Evolutionary conservation across 2,113 vertebrate species (phyloP).

Genomic region (Athene cunicularia): DNA sequence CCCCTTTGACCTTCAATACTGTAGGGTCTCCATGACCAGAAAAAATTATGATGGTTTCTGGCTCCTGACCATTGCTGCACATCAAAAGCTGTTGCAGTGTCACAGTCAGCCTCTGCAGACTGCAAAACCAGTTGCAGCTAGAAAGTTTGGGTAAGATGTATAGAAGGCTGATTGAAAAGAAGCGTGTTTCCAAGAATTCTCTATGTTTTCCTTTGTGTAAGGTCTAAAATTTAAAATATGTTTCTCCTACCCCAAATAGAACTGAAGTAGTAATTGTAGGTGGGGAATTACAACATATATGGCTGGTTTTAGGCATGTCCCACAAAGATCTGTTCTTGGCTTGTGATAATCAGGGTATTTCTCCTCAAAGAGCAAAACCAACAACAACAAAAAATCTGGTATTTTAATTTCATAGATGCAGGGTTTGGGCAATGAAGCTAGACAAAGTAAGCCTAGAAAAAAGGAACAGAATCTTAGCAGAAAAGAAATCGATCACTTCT

Average conservation of each 20-base stretch:
- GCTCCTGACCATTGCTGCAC: neutral
- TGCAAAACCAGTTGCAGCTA: neutral
- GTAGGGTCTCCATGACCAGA: neutral
- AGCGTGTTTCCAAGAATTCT: slow-evolving; percentile 12
- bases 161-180: neutral
- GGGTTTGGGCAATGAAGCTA: neutral
- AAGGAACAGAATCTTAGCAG: slow-evolving; percentile 31
- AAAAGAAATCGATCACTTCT: neutral
- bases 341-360: neutral
- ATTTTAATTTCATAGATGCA: neutral
- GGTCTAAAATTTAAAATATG: neutral
- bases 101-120: neutral
- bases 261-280: neutral
- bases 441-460: neutral
- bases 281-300: neutral
- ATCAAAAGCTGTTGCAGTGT: neutral
- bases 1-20: neutral
- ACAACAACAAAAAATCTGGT: neutral
- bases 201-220: neutral
- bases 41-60: slow-evolving; percentile 3
- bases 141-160: neutral
- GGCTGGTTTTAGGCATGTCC: neutral
- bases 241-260: neutral
- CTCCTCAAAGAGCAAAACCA: neutral
- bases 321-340: neutral